Conservation (phyloP, 2,113 vertebrate species). For the Camelus bactrianus region DNA sequence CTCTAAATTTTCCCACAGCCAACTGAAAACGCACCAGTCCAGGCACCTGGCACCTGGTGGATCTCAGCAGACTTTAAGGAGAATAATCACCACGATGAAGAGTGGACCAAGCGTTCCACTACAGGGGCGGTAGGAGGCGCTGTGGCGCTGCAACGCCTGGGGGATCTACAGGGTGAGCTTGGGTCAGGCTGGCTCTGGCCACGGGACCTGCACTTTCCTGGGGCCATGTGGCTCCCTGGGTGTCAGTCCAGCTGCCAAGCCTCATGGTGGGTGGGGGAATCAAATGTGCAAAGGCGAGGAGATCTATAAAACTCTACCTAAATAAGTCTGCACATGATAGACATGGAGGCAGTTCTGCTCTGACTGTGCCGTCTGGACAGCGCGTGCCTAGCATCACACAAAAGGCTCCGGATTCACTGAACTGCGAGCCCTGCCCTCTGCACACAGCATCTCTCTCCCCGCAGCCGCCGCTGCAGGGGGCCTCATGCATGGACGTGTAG, state of each 20-base stretch:
- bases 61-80: neutral
- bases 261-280: rapidly evolving
- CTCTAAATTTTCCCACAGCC: neutral
- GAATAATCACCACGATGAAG: rapidly evolving
- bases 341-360: neutral
- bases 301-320: neutral
- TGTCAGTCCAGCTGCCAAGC: neutral
- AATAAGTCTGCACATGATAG: rapidly evolving
- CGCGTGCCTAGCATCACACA: rapidly evolving
- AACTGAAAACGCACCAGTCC: rapidly evolving
- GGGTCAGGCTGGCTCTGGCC: neutral
- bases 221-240: neutral
- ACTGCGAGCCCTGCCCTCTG: neutral
- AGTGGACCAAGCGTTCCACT: rapidly evolving
- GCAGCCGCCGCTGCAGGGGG: neutral
- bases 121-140: rapidly evolving
- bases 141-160: rapidly evolving
- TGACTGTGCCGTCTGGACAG: neutral
- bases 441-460: rapidly evolving
- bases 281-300: neutral
- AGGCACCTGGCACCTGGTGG: rapidly evolving
- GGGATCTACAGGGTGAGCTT: rapidly evolving
- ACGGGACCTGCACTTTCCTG: rapidly evolving
- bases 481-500: rapidly evolving
- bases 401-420: rapidly evolving